Conservation (phyloP, 2,113 vertebrate genomes). For the Corydoras sp. region DNA sequence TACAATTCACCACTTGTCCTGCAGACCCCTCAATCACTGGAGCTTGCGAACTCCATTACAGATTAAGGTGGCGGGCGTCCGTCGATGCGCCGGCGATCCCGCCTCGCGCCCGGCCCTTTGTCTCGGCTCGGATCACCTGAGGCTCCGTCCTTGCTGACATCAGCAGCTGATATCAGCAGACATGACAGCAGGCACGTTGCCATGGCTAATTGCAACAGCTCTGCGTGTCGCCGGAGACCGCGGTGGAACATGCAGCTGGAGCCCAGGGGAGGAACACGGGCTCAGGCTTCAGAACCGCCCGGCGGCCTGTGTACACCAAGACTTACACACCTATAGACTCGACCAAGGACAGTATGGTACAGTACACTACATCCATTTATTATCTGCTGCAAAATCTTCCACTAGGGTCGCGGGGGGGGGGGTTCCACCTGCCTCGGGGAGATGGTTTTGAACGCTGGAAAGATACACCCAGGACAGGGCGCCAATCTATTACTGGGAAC, state of each 20-base stretch:
- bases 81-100: slow-evolving; percentile 45
- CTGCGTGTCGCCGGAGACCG: slow-evolving; percentile 21
- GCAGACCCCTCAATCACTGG: slow-evolving; percentile 29
- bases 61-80: slow-evolving; percentile 41
- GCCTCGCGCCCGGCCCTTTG: slow-evolving; percentile 24
- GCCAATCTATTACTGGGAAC: too few species aligned
- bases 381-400: too few species aligned
- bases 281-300: too few species aligned
- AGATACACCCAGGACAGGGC: too few species aligned
- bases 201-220: slow-evolving; percentile 41
- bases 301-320: too few species aligned
- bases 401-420: too few species aligned
- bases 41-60: slow-evolving; percentile 53
- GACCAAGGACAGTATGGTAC: too few species aligned
- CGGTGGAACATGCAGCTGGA: slow-evolving; percentile 10
- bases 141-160: slow-evolving; percentile 47
- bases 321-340: too few species aligned
- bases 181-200: slow-evolving; percentile 41
- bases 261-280: slow-evolving; percentile 30
- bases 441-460: too few species aligned
- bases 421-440: too few species aligned
- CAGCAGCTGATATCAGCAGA: slow-evolving; percentile 47
- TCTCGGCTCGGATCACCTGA: slow-evolving; percentile 43
- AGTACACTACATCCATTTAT: too few species aligned
- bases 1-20: slow-evolving; percentile 40